Evolutionary conservation across 1,140 invertebrate genomes (phyloP), one percentile per base, ranked within the genome.

Genomic region (Sycophila sp.): DNA sequence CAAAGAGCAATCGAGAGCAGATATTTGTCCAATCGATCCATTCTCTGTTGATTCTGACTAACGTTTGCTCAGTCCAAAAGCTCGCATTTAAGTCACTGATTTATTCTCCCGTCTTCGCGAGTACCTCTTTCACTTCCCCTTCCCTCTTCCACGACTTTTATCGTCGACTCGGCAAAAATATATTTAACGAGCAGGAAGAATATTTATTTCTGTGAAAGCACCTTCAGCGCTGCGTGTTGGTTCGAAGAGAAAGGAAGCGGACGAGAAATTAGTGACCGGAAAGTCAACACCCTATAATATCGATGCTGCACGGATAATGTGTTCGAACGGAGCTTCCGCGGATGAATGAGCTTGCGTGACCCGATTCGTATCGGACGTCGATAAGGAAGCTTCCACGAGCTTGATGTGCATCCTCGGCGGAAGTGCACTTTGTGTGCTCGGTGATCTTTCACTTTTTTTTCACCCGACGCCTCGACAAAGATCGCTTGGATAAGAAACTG

Each of bases 341-440:
- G 0, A 1, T 17, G 36, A 11, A 40, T 1, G 28, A 40, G 8
- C 2, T 28, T 22, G 19, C 30, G 56, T n/a, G n/a, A n/a, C n/a
- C n/a, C n/a, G n/a, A n/a, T n/a, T n/a, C n/a, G n/a, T 62, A 62
- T 17, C 59, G n/a, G 40, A 30, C 40, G 38, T 62, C 59, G 59
- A 62, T 62, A 62, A 62, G 22, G 59, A 38, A 59, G 56, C 34
- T 38, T 26, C 40, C 56, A 19, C 15, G 5, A 32, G 8, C 11
- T n/a, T 22, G 22, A 24, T 11, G 26, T 24, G 11, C 26, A 36
- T n/a, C n/a, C n/a, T n/a, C n/a, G n/a, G n/a, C n/a, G 11, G 1
- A 17, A 6, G 11, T 4, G 40, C 40, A 4, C n/a, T 47, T 22
- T 36, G 5, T 34, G n/a, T 28, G 15, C 26, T 2, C 30, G 15